Evolutionary conservation across 2,113 vertebrate species (phyloP).

Genomic region (Tursiops truncatus): DNA sequence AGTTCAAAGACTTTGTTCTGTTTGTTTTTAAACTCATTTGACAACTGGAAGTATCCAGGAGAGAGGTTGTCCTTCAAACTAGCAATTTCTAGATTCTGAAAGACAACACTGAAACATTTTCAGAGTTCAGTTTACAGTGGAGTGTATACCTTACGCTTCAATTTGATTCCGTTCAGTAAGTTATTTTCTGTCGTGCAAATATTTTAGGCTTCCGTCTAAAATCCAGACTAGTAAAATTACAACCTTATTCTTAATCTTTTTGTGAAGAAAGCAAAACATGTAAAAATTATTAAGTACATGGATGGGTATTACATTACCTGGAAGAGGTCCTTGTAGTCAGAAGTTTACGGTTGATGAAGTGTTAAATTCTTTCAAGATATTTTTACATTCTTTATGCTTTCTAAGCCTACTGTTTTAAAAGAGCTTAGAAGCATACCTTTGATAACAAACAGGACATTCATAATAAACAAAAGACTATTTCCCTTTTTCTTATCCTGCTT

Average conservation of each 20-base stretch:
- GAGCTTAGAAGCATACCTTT: conserved; percentile 79
- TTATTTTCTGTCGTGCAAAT: conserved; percentile 47
- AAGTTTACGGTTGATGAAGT: conserved; percentile 81
- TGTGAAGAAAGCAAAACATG: conserved; percentile 61
- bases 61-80: neutral
- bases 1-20: neutral
- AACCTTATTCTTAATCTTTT: conserved; percentile 31
- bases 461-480: conserved; percentile 58
- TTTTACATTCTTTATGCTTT: conserved; percentile 80
- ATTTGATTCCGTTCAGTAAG: neutral
- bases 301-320: conserved; percentile 19
- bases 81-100: conserved; percentile 1
- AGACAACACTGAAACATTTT: neutral
- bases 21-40: conserved; percentile 5
- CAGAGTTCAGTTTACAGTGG: neutral
- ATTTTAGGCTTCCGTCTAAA: neutral
- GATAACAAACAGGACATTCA: conserved; percentile 78
- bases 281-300: conserved; percentile 32
- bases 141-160: neutral
- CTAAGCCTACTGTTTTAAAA: conserved; percentile 80
- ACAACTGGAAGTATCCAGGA: neutral
- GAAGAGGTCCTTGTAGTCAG: conserved; percentile 67
- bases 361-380: conserved; percentile 80
- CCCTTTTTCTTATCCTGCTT: conserved; percentile 37
- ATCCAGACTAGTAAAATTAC: neutral